Percentiles rank a stretch among this genome's conserved stretches.
Evolutionary conservation across 2,113 vertebrate species (phyloP).

Genomic region (Dunckerocampus dactyliophorus): DNA sequence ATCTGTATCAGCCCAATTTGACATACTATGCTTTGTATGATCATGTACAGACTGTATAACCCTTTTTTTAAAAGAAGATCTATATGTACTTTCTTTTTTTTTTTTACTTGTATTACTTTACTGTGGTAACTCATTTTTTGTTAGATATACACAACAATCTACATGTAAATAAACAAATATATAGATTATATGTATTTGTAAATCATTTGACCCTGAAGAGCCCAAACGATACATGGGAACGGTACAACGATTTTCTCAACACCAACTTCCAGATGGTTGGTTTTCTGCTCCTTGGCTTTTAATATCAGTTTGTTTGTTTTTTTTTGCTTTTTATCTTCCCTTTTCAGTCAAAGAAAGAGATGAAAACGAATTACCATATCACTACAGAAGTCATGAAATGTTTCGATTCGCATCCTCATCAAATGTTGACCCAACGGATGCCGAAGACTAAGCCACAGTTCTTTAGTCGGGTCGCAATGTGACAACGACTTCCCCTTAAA

Average conservation of each 20-base stretch:
- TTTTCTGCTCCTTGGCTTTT: slow-evolving; percentile 52
- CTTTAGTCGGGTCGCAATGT: slow-evolving; percentile 26
- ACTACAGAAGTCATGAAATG: too few relatives aligned
- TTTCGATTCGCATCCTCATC: too few relatives aligned
- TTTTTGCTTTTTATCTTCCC: slow-evolving; percentile 34
- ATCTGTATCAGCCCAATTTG: slow-evolving; percentile 39
- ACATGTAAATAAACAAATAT: slow-evolving; percentile 80
- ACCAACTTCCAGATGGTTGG: slow-evolving; percentile 41
- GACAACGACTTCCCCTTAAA: background rate
- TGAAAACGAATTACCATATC: too few relatives aligned
- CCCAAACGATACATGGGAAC: slow-evolving; percentile 52
- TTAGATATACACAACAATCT: slow-evolving; percentile 68
- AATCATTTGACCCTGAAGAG: slow-evolving; percentile 70
- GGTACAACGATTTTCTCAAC: slow-evolving; percentile 45
- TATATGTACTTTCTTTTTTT: slow-evolving; percentile 27
- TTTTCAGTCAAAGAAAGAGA: slow-evolving; percentile 31
- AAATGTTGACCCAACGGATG: background rate
- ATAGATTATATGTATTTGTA: slow-evolving; percentile 79
- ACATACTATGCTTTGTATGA: slow-evolving; percentile 50
- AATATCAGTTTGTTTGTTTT: slow-evolving; percentile 22
- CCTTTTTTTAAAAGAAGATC: slow-evolving; percentile 23
- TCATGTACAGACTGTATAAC: slow-evolving; percentile 45
- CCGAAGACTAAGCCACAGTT: slow-evolving; percentile 11
- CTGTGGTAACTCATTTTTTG: slow-evolving; percentile 66
- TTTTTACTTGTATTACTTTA: slow-evolving; percentile 43